These are phyloP conservation scores for Amniataba percoides DNA, from an alignment of 2,797 vertebrate species.

Conservation along the genomic window DNA sequence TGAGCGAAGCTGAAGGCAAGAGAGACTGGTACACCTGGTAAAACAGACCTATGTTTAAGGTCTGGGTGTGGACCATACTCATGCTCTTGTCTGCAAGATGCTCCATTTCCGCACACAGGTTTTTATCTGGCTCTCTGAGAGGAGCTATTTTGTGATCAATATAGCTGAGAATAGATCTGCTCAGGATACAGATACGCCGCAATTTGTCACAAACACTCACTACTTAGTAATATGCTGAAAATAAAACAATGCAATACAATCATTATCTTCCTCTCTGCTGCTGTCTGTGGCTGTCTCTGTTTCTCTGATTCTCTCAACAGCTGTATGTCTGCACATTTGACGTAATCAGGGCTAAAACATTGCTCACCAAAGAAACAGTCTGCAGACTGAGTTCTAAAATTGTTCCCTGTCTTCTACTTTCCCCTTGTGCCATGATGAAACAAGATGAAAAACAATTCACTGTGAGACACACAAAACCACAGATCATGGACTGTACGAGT, in stretches of 20 bases:
- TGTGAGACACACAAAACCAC: constrained; percentile 56
- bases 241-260: constrained; percentile 40
- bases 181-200: constrained; percentile 40
- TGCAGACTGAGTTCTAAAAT: constrained; percentile 73
- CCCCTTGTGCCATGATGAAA: constrained; percentile 77
- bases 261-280: constrained; percentile 38
- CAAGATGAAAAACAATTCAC: constrained; percentile 74
- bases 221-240: constrained; percentile 41
- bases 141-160: constrained; percentile 67
- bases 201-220: constrained; percentile 42
- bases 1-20: constrained; percentile 31
- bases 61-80: constrained; percentile 12
- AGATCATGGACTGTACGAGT: constrained; percentile 43
- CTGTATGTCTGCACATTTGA: constrained; percentile 72
- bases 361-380: constrained; percentile 76
- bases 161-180: constrained; percentile 56
- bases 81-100: constrained; percentile 26
- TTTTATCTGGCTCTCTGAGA: constrained; percentile 48
- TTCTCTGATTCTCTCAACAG: constrained; percentile 61
- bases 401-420: constrained; percentile 65
- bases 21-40: constrained; percentile 36
- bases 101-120: constrained; percentile 30
- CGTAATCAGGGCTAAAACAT: constrained; percentile 75
- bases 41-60: constrained; percentile 46
- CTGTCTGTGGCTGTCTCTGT: constrained; percentile 34